Evolutionary conservation across 92 coral and sea anemone species (phyloP), one percentile per base, ranked within the genome.

Genomic region (Phenganax subtilis): DNA sequence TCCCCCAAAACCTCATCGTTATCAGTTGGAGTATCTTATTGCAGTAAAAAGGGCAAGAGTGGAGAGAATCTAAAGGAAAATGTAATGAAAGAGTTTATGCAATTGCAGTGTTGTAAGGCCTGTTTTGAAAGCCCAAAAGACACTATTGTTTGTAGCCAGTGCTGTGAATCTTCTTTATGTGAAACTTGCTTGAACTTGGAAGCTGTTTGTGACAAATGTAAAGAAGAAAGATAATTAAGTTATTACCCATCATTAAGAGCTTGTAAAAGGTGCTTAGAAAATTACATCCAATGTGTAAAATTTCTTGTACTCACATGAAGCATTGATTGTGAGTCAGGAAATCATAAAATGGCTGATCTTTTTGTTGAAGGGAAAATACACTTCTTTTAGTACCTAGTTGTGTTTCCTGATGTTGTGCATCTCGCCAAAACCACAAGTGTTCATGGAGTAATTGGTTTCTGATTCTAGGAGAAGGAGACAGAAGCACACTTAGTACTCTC

Each of bases 361-460:
- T 66, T 78, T 80, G 65, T 77, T 59, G 77, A 3, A 25, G 54
- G 72, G 78, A 17, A 67, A 58, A 84, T 77, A 15, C 54, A 52
- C 57, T 77, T 63, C 59, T 71, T 85, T 31, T 79, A 79, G 77
- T 80, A 78, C 70, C 85, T 87, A 20, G 89, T 87, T 28, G 87
- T 82, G 16, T 68, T 87, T 77, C 85, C 82, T 29, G 87, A 87
- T 72, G 82, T 62, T 77, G 90, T 87, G 59, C 85, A 87, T 72
- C 81, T 87, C 51, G 87, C 79, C 62, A 87, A 87, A 87, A 72
- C 85, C 84, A 79, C 85, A 84, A 84, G 61, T 83, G 89, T 70
- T 84, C 47, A 20, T 76, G 84, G 87, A 76, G 79, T 53, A 79
- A 87, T 30, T 87, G 85, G 87, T 87, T 77, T 53, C 79, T 87